These are phyloP conservation scores for Plebejus anna DNA, from an alignment of 2,888 invertebrate genomes.

Conservation along the genomic window DNA sequence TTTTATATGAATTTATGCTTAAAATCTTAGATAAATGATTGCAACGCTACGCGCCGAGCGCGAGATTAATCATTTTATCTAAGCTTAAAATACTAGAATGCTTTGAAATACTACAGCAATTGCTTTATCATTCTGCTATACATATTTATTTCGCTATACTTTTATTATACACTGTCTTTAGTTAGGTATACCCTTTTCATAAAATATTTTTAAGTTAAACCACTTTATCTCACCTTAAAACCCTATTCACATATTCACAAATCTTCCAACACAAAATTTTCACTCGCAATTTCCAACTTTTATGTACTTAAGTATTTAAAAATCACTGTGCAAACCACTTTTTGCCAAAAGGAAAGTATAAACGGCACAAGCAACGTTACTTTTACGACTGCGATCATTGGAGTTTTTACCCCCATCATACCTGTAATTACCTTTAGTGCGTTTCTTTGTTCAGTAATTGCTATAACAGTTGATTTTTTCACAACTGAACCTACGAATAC, in stretches of 20 bases:
- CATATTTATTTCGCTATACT: too few relatives aligned
- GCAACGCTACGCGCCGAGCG: too few relatives aligned
- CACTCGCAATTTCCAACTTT: neutral
- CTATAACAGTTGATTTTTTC: slow-evolving; percentile 61
- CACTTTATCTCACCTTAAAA: neutral
- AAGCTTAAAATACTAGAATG: too few relatives aligned
- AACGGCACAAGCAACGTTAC: slow-evolving; percentile 38
- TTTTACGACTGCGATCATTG: slow-evolving; percentile 53
- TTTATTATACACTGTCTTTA: too few relatives aligned
- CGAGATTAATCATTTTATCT: too few relatives aligned
- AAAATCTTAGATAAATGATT: too few relatives aligned
- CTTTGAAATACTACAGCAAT: too few relatives aligned
- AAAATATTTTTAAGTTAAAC: too few relatives aligned
- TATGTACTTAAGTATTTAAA: neutral
- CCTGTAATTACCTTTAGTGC: slow-evolving; percentile 63
- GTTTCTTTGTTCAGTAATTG: slow-evolving; percentile 65
- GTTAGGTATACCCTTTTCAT: too few relatives aligned
- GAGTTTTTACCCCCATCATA: slow-evolving; percentile 52
- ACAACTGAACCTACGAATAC: slow-evolving; percentile 40
- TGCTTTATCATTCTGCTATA: too few relatives aligned
- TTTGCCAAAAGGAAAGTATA: slow-evolving; percentile 32
- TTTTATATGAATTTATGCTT: neutral
- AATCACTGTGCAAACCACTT: neutral
- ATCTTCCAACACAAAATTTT: neutral
- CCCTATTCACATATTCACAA: neutral